Evolutionary conservation across 1,140 invertebrate genomes (phyloP), one percentile per base, ranked within the genome.

Genomic region (Tetramorium parvispinum): DNA sequence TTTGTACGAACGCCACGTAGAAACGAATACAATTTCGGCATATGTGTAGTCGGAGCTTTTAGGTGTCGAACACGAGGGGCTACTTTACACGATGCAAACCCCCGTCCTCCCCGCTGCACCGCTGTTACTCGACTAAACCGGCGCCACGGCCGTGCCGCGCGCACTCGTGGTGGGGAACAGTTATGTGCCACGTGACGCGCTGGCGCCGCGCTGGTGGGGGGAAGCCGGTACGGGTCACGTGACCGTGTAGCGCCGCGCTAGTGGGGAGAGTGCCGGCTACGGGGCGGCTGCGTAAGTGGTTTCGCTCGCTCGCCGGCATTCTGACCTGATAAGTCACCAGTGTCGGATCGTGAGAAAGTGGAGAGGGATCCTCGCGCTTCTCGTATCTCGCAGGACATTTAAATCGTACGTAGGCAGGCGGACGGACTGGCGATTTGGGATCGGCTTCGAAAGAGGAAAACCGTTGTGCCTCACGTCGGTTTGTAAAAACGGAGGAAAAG

Each of bases 311-410:
- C 70, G 86, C 88, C 91, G 89, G 93, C 93, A 95, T 95, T 95
- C 93, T 94, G 94, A 94, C 93, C 94, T 95, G 94, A 94, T 93
- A 94, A 94, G 94, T 92, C 91, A 91, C 92, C 94, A 94, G 94
- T 92, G 94, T 94, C 94, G 92, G 94, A 88, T 94, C 92, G 93
- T 93, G 87, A 88, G 63, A 82, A 43, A 86, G 90, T 86, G 86
- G 71, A 51, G 49, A 85, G 59, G 81, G 68, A 59, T 49, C 40
- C 61, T 82, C 75, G 66, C 55, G 76, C 32, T 55, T 53, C 57
- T 83, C 65, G 68, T 51, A 68, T 21, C 51, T 49, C 51, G 57
- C n/a, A 51, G 81, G 90, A 91, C 90, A 91, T 91, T 91, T 91
- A 91, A 91, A 91, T 85, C 88, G 71, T 37, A 77, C 59, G 55